Conservation (phyloP, 1,140 invertebrate species). For the Ruditapes philippinarum region DNA sequence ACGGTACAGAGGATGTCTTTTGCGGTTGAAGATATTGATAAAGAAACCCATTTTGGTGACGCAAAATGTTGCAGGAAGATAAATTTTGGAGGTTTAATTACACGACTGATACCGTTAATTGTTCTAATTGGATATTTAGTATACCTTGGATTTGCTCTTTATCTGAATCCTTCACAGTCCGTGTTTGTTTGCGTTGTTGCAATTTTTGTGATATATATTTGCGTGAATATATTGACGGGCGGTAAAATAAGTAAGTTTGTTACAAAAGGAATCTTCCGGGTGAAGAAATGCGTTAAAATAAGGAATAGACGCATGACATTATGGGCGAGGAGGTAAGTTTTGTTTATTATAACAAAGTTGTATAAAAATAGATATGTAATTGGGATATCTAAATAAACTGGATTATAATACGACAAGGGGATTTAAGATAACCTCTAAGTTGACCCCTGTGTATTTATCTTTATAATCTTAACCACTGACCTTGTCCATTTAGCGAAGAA, state of each 20-base stretch:
- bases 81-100: neutral
- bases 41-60: neutral
- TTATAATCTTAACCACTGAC: neutral
- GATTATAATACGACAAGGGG: neutral
- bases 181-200: constrained; percentile 28
- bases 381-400: neutral
- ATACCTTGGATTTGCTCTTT: constrained; percentile 49
- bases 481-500: too few species aligned
- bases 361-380: neutral
- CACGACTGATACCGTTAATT: neutral
- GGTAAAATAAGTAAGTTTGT: neutral
- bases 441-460: neutral
- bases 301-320: neutral
- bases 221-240: constrained; percentile 26
- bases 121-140: constrained; percentile 42
- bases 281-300: constrained; percentile 12
- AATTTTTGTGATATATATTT: neutral
- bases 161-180: constrained; percentile 27
- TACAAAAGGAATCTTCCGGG: too few species aligned
- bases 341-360: too few species aligned
- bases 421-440: neutral
- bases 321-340: constrained; percentile 12
- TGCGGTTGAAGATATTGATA: neutral
- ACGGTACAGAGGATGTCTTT: neutral
- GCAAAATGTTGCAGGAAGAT: neutral